These are phyloP conservation scores for Bergia puertoricense DNA, from an alignment of 92 coral and sea anemone genomes.

Conservation along the genomic window DNA sequence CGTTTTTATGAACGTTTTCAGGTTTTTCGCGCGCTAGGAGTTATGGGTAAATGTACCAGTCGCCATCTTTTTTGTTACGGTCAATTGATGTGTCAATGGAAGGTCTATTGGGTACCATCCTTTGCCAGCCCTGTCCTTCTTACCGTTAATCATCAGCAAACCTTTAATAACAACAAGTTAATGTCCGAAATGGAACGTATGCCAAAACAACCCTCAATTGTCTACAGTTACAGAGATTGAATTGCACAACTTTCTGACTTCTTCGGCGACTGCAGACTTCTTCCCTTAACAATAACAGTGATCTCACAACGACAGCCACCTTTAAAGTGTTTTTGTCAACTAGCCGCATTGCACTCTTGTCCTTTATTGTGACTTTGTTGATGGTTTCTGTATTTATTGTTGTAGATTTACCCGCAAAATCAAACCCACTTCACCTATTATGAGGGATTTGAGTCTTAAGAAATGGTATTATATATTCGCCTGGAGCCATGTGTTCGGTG, in stretches of 20 bases:
- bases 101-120: no score
- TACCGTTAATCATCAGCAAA: background rate
- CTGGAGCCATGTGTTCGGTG: slow-evolving; percentile 63
- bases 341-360: background rate
- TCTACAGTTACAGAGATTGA: no score
- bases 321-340: background rate
- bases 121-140: background rate
- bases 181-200: background rate
- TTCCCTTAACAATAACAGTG: background rate
- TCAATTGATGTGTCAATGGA: no score
- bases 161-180: background rate
- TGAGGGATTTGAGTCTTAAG: slow-evolving; percentile 58
- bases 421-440: slow-evolving; percentile 51
- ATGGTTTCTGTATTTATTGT: background rate
- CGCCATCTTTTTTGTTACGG: no score
- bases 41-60: no score
- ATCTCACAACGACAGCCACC: background rate
- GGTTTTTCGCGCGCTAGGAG: no score
- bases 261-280: background rate
- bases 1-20: no score
- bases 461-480: slow-evolving; percentile 80
- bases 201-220: no score
- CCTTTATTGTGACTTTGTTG: background rate
- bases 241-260: no score
- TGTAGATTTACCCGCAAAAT: slow-evolving; percentile 74